Evolutionary conservation across 2,888 invertebrate species (phyloP).

Genomic region (Apamea sordens): DNA sequence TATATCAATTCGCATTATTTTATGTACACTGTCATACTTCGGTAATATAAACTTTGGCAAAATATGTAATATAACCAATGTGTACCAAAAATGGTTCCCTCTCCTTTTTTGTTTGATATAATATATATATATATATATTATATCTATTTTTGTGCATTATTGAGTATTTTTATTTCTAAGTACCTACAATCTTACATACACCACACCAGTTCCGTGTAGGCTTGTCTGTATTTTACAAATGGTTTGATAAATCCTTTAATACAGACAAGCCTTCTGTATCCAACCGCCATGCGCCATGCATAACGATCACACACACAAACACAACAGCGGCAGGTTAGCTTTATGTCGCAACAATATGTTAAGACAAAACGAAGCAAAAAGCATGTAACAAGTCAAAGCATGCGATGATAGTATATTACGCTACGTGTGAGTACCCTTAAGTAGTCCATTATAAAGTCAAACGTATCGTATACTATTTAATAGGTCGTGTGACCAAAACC

Average conservation of each 20-base stretch:
- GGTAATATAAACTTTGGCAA: slow-evolving; percentile 70
- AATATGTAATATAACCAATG: slow-evolving; percentile 65
- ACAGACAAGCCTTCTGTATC: too few relatives aligned
- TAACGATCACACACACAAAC: background rate
- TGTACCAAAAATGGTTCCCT: slow-evolving; percentile 79
- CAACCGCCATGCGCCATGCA: background rate
- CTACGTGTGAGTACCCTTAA: too few relatives aligned
- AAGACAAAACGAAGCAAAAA: background rate
- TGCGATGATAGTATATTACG: too few relatives aligned
- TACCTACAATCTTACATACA: background rate
- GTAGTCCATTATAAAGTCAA: too few relatives aligned
- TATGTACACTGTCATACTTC: slow-evolving; percentile 68
- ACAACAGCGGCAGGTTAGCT: background rate
- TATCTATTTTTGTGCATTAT: slow-evolving; percentile 54
- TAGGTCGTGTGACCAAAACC: too few relatives aligned
- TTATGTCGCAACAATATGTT: background rate
- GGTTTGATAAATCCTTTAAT: too few relatives aligned
- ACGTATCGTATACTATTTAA: too few relatives aligned
- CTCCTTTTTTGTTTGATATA: slow-evolving; percentile 53
- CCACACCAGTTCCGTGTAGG: background rate
- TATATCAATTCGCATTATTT: slow-evolving; percentile 71
- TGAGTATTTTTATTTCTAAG: slow-evolving; percentile 35
- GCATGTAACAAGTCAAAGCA: background rate
- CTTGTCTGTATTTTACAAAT: background rate
- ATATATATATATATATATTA: slow-evolving; percentile 48